A percentile compares a stretch with the other conserved stretches of the same genome.
phyloP scores from a whole-genome alignment of 2,888 invertebrate genomes.

The Andrena praecox region DNA sequence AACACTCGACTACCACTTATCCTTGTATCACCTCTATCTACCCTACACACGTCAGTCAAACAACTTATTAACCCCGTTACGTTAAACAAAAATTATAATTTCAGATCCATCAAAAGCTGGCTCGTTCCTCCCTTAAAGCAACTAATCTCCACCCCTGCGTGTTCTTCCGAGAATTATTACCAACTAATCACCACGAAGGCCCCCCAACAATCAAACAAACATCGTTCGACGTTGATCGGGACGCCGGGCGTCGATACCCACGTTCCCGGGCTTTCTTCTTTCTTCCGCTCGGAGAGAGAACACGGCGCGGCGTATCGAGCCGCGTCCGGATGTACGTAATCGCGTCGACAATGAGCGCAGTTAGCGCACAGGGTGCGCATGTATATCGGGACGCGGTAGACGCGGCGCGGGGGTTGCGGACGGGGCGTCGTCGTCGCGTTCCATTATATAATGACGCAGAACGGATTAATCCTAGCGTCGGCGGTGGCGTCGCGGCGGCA shows the following conservation, averaged over 20 bases:
- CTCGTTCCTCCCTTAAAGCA: too few relatives aligned
- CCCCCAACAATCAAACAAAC: background rate
- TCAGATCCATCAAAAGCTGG: too few relatives aligned
- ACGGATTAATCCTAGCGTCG: constrained; percentile 73
- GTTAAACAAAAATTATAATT: too few relatives aligned
- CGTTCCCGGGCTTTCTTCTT: background rate
- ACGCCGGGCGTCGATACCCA: constrained; percentile 13
- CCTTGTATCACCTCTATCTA: background rate
- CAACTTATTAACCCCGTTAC: too few relatives aligned
- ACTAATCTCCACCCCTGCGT: too few relatives aligned
- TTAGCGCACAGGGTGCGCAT: constrained; percentile 53
- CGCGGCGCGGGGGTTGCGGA: background rate
- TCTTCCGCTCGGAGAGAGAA: background rate
- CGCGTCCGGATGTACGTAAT: constrained; percentile 33
- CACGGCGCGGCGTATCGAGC: background rate
- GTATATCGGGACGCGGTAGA: constrained; percentile 15
- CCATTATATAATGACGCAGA: constrained; percentile 74
- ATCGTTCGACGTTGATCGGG: background rate
- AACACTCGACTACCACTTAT: background rate
- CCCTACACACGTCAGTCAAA: background rate
- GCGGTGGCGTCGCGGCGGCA: constrained; percentile 65
- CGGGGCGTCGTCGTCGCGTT: constrained; percentile 42
- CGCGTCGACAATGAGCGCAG: constrained; percentile 59
- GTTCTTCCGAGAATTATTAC: too few relatives aligned
- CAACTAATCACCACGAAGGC: background rate